Conservation (phyloP, 2,113 vertebrate genomes). For the Poecilia latipinna region DNA sequence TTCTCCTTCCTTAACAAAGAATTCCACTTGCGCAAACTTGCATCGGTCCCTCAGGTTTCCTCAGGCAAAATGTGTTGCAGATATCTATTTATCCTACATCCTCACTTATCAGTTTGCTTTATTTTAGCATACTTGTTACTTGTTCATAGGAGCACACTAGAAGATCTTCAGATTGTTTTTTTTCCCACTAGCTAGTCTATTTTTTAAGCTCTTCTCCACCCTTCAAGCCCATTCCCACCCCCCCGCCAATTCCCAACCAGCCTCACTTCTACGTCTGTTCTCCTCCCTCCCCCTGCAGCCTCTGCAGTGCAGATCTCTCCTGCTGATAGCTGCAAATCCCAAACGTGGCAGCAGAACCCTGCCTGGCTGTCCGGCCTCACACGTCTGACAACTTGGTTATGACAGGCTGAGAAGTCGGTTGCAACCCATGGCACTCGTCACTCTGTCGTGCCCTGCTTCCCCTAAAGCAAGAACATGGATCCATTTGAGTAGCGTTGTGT, state of each 20-base stretch:
- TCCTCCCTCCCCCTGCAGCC: slow-evolving; percentile 53
- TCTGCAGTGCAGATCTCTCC: slow-evolving; percentile 83
- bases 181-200: slow-evolving; percentile 14
- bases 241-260: slow-evolving; percentile 23
- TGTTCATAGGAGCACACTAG: neutral
- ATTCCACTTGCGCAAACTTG: neutral
- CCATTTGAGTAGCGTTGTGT: neutral
- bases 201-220: slow-evolving; percentile 28
- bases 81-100: slow-evolving; percentile 25
- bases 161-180: slow-evolving; percentile 38
- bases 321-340: slow-evolving; percentile 76
- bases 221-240: slow-evolving; percentile 21
- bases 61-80: neutral
- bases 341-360: slow-evolving; percentile 63
- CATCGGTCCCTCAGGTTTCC: neutral
- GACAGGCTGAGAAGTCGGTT: slow-evolving; percentile 36
- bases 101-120: slow-evolving; percentile 23
- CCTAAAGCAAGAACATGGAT: slow-evolving; percentile 5
- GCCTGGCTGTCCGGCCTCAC: slow-evolving; percentile 47
- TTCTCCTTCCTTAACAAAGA: neutral
- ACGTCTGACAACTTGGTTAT: slow-evolving; percentile 47
- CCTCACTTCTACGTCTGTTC: slow-evolving; percentile 30
- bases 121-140: slow-evolving; percentile 12
- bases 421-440: slow-evolving; percentile 24
- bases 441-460: neutral